Evolutionary conservation across 2,797 vertebrate species (phyloP), one percentile per base, ranked within the genome.

Genomic region (Pipistrellus nathusii): DNA sequence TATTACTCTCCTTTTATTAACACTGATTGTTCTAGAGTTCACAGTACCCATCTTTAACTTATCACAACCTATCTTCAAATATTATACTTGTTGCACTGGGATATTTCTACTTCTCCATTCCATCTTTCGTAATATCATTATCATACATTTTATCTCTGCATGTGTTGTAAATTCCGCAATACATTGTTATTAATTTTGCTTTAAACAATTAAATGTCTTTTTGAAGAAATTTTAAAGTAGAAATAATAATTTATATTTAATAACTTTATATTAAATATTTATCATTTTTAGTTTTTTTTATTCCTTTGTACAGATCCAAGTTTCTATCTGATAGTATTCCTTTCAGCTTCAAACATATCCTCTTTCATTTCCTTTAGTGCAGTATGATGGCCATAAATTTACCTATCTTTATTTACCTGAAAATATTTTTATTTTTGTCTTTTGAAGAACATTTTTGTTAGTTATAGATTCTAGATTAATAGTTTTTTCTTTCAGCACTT

Each of bases 401-500:
- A 80, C 3, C 4, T 18, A 66, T 46, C 25, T 91, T 94, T 73
- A 32, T 90, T 86, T 93, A 59, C 85, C 62, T 75, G 44, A 90
- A 93, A 93, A 73, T 69, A n/a, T 59, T 59, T 59, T 93, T 84
- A 76, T 89, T 91, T 95, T 87, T 90, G 17, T 59, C 23, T 92
- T 95, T 97, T 88, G 44, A 83, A 83, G 51, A 41, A 75, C 48
- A 44, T 82, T 85, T 92, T 92, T 95, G 13, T 46, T 90, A 78
- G 10, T 75, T 83, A 71, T 85, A 88, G 46, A 85, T 73, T 94
- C 77, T 95, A 87, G 48, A 73, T 62, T 59, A 75, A 83, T 80
- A 41, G 17, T 0, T 41, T 55, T 25, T 57, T 10, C 41, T 12
- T 51, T 35, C 51, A 76, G 5, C 21, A 6, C 53, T 94, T 75